phyloP scores from a whole-genome alignment of 1,140 invertebrate genomes.

The Drosophila bocqueti region DNA sequence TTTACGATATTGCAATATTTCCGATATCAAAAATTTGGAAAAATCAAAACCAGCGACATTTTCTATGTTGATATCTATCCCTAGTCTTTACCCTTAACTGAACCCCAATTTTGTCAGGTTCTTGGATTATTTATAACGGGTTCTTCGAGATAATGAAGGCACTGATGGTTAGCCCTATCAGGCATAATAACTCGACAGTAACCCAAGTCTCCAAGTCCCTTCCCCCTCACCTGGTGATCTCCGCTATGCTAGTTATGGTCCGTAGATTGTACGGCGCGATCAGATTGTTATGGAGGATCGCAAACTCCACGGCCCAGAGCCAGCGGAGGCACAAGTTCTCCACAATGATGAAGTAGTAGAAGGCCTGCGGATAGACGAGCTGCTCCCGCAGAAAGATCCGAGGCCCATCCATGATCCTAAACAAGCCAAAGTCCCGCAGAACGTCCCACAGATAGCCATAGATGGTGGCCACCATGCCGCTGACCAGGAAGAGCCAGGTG shows the following conservation, averaged over 20 bases:
- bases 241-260: constrained; percentile 58
- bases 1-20: no score
- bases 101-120: background rate
- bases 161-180: background rate
- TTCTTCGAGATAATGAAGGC: background rate
- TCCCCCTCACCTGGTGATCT: constrained; percentile 72
- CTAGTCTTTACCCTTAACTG: background rate
- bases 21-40: no score
- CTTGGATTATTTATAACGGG: background rate
- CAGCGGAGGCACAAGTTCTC: constrained; percentile 98
- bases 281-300: constrained; percentile 89
- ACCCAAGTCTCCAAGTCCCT: background rate
- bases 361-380: constrained; percentile 91
- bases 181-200: accelerated
- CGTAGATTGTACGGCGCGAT: constrained; percentile 56
- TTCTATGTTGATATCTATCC: no score
- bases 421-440: constrained; percentile 98
- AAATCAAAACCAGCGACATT: no score
- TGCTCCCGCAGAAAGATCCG: constrained; percentile 91
- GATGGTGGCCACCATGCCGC: constrained; percentile 91
- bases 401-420: constrained; percentile 92
- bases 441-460: constrained; percentile 97
- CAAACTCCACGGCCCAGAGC: constrained; percentile 94
- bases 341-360: constrained; percentile 98
- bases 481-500: constrained; percentile 91